Base-by-base conservation (phyloP, 2,888 invertebrate genomes). In the Pherbina coryleti region DNA sequence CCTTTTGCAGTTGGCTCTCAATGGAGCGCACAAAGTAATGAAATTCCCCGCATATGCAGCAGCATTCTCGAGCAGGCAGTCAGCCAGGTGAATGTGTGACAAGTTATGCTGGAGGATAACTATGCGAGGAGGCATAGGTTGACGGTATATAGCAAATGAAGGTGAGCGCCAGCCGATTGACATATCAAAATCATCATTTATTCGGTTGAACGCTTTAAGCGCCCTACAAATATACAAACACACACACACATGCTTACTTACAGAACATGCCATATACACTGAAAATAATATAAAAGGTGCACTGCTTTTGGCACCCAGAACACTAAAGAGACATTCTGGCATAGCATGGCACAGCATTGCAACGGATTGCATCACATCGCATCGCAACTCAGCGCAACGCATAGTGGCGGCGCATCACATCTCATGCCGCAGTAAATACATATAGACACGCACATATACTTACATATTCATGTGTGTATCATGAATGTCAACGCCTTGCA, bases 141-240 rank as follows among this genome's bases (percentile, higher is more conserved):
- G 14, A n/a, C 3, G 14, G 11, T 25, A 11, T 44, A 5, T 7
- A 28, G 60, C 60, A 28, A 28, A 60, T 60, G 7, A 60, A 28
- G 25, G 60, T 28, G 22, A 14, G 44, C 44, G 14, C 37, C 37
- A 7, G 37, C 22, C 64, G 64, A 69, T 69, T 51, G 69, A 69
- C 69, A 69, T 69, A 69, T 69, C 69, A 51, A 69, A 69, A 69
- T 69, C 69, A 51, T 49, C 69, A 69, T 69, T 69, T 69, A 69
- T 69, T 69, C 69, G 69, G 69, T 49, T 69, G 49, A 69, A 69
- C 69, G 69, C 69, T 69, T 69, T 25, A 19, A 25, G 69, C 22
- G 69, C 51, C 14, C 69, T 51, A 25, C 25, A 67, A 14, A 25
- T 19, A 60, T 9, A 60, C 25, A 7, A 22, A 60, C 25, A 9